Base-by-base conservation (phyloP, 2,113 vertebrate genomes). In the Larimichthys polyactis region DNA sequence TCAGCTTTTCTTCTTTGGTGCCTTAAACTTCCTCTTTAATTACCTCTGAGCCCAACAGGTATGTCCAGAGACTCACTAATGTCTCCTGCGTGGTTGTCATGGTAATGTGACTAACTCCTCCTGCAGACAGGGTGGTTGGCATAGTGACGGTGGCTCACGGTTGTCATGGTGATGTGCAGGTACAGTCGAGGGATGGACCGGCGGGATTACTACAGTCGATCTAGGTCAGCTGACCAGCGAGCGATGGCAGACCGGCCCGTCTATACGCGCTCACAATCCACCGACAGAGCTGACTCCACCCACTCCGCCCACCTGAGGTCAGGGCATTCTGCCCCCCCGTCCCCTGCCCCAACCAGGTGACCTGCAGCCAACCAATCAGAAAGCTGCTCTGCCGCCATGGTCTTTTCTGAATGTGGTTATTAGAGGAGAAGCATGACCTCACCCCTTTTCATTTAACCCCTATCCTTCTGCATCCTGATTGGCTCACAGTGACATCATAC, bases 291-390 rank as follows among this genome's bases (percentile, higher is more conserved):
- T 68, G 97, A 97, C 78, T 95, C 96, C 91, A 95, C 96, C 95
- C 95, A 97, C 78, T 95, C 96, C 90, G 95, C 96, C 95, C 95
- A 97, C 95, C 96, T 96, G 96, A 97, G 96, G 96, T 98, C 97
- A 51, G 95, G 97, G 96, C 96, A 96, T 96, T 99, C 97, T 77
- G 97, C 97, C 96, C 98, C 97, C 94, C 96, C 98, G 93, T 99
- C 97, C 95, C 98, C 98, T 94, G 97, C 96, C 94, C 95, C 96
- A 94, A 95, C 96, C 96, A 99, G 98, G 97, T 99, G 97, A 98
- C 95, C 96, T 86, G 91, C 94, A 93, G 83, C 17, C n/a, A 78
- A 75, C 94, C 94, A 92, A 95, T 94, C 93, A 91, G 72, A 75
- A 75, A 64, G 49, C 62, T 48, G 22, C 64, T 58, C 69, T 46